phyloP scores from a whole-genome alignment of 2,113 vertebrate species.

The Motacilla tschutschensis region DNA sequence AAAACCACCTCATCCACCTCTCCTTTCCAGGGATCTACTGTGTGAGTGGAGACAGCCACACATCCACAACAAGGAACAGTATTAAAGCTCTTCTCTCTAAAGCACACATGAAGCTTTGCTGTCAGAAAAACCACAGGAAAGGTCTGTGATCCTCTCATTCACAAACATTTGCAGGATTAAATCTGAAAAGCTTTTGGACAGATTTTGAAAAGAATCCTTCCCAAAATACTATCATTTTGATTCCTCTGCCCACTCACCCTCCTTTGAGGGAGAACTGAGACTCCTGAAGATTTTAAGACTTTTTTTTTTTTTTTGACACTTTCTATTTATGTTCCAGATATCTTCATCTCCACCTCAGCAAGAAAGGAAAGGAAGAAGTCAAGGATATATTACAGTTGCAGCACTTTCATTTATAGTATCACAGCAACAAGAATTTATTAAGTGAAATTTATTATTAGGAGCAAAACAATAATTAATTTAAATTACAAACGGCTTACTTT shows the following conservation, averaged over 20 bases:
- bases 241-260: neutral
- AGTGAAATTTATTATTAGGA: neutral
- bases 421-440: neutral
- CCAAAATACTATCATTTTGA: neutral
- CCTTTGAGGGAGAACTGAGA: neutral
- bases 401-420: neutral
- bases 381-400: neutral
- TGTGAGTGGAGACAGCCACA: neutral
- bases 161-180: neutral
- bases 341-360: slow-evolving; percentile 8
- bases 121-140: neutral
- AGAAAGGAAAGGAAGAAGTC: slow-evolving; percentile 21
- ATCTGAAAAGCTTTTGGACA: neutral
- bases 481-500: neutral
- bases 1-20: neutral
- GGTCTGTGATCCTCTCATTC: neutral
- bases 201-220: neutral
- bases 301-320: neutral
- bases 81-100: neutral
- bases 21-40: neutral
- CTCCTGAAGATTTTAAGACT: neutral
- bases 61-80: neutral
- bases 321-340: neutral
- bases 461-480: neutral
- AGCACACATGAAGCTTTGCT: fast-evolving